Base-by-base conservation (phyloP, 2,888 invertebrate genomes). In the Magallana nippona region DNA sequence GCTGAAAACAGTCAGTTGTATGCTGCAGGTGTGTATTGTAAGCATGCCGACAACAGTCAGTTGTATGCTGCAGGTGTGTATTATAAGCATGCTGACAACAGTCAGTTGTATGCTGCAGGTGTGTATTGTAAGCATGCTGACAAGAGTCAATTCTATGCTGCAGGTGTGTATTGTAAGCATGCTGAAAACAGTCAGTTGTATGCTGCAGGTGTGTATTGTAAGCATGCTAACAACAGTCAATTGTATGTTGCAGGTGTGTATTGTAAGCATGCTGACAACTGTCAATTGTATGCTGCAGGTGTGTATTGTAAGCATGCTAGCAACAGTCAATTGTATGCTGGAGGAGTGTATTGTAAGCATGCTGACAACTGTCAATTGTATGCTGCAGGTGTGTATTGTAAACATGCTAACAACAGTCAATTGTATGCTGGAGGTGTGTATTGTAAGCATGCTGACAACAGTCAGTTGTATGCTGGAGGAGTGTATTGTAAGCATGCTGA, bases 281-380 rank as follows among this genome's bases (percentile, higher is more conserved):
- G 19, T 44, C 32, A 10, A 13, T 17, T 56, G 56, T 55, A 17
- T 82, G 63, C 44, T 11, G 44, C 19, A 11, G 11, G 10, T 44
- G 27, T 15, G 8, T 17, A 81, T 1, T 27, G 27, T 27, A 27
- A 27, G 27, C 27, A 27, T 27, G 2, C 27, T 27, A 2, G 27
- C 1, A 27, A 27, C 27, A 27, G 27, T 27, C 27, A 27, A 2
- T 27, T 86, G 15, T 60, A 60, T 60, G 1, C 60, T 60, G 60
- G 1, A 17, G n/a, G 17, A 1, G n/a, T 60, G 60, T 60, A 60
- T 60, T 60, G 15, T 60, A 17, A 60, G 2, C 27, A 27, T 27
- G 27, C 27, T 27, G 27, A 27, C 1, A 27, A 27, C 27, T 88
- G 2, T 27, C 27, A 1, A 5, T 32, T 86, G 17, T 60, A 60